These are phyloP conservation scores for Coracopsis vasa DNA, from an alignment of 2,113 vertebrate species.

Conservation along the genomic window DNA sequence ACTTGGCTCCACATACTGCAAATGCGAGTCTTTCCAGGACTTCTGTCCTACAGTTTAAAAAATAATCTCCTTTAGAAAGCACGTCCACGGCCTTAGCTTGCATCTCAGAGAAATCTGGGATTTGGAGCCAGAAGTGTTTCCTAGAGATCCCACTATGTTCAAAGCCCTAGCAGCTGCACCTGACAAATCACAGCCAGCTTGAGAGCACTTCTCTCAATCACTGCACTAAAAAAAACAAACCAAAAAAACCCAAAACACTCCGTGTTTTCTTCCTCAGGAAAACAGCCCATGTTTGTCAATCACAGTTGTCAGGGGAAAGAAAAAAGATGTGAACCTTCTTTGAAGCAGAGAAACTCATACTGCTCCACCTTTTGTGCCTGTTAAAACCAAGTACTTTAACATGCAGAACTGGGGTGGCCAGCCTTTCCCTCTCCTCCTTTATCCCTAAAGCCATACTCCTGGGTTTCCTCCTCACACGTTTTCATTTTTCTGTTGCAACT, in stretches of 20 bases:
- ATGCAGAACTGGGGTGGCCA: background rate
- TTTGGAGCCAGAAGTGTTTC: conserved; percentile 29
- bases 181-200: conserved; percentile 18
- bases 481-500: background rate
- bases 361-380: background rate
- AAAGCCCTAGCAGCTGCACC: conserved; percentile 7
- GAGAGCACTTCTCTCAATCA: background rate
- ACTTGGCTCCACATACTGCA: background rate
- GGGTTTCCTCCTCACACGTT: background rate
- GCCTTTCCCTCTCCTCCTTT: background rate
- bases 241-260: background rate
- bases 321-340: background rate
- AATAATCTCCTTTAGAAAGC: conserved; percentile 25
- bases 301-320: background rate
- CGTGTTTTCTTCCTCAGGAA: background rate
- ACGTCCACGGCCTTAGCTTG: background rate
- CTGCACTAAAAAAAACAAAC: background rate
- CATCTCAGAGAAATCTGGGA: background rate
- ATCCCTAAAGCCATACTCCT: background rate
- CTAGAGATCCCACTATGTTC: background rate
- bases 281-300: background rate
- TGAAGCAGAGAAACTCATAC: background rate
- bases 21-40: conserved; percentile 13
- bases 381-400: background rate
- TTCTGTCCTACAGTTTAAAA: conserved; percentile 15